Percentiles rank a stretch among this genome's conserved stretches.
Evolutionary conservation across 2,797 vertebrate genomes (phyloP).

Genomic region (Argentina silus): DNA sequence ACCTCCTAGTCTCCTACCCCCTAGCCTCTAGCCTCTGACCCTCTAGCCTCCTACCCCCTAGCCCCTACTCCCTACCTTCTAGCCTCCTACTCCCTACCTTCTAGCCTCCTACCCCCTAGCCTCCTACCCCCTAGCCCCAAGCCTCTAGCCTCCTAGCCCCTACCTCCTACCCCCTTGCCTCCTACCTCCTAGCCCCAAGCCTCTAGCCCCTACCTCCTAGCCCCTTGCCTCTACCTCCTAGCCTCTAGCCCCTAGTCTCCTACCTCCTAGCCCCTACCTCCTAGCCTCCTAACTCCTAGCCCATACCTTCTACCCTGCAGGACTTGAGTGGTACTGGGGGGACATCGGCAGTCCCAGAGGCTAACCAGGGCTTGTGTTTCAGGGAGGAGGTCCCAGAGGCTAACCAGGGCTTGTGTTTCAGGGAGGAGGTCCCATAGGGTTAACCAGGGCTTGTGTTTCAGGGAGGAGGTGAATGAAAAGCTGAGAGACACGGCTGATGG

Average conservation of each 20-base stretch:
- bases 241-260: neutral
- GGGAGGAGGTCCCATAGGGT: no score
- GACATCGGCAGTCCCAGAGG: slow-evolving; percentile 96
- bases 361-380: no score
- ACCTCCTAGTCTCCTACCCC: no score
- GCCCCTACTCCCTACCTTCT: no score
- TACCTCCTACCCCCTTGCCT: no score
- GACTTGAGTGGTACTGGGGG: slow-evolving; percentile 99
- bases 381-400: no score
- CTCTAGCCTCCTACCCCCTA: slow-evolving; percentile 60
- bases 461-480: slow-evolving; percentile 98
- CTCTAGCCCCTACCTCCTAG: neutral
- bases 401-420: no score
- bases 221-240: neutral
- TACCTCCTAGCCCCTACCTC: neutral
- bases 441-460: slow-evolving; percentile 44
- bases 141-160: slow-evolving; percentile 93
- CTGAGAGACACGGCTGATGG: slow-evolving; percentile 96
- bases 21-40: no score
- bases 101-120: slow-evolving; percentile 76
- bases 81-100: no score
- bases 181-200: neutral
- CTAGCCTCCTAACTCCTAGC: no score
- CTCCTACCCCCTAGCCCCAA: slow-evolving; percentile 87
- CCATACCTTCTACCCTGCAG: slow-evolving; percentile 93